Conservation (phyloP, 1,140 invertebrate genomes). For the Phymastichus coffea region DNA sequence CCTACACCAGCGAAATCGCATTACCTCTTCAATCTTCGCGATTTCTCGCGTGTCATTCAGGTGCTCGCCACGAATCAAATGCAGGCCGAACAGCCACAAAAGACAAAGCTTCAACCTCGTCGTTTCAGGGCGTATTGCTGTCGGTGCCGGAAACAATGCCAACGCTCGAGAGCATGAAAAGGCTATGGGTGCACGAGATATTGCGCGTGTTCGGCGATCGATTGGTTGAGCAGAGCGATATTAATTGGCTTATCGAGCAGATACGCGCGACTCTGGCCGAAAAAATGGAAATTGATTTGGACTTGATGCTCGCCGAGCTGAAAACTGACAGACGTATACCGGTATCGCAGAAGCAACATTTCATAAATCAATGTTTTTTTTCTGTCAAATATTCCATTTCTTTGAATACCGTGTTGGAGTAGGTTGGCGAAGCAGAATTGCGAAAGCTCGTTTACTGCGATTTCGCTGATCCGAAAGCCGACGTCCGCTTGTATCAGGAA, state of each 20-base stretch:
- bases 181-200: conserved; percentile 93
- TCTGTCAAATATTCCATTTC: too few species aligned
- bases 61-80: conserved; percentile 39
- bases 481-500: conserved; percentile 85
- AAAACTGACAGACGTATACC: background rate
- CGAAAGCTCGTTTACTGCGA: conserved; percentile 92
- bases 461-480: conserved; percentile 91
- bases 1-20: conserved; percentile 91
- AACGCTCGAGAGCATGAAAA: conserved; percentile 83
- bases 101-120: conserved; percentile 15
- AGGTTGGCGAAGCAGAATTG: conserved; percentile 78
- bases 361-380: conserved; percentile 28
- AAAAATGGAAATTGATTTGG: conserved; percentile 56
- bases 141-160: conserved; percentile 91
- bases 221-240: conserved; percentile 78
- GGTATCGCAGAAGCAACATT: conserved; percentile 16
- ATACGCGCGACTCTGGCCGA: conserved; percentile 63
- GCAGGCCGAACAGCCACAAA: background rate
- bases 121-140: conserved; percentile 78
- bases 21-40: conserved; percentile 92
- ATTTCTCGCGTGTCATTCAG: conserved; percentile 91
- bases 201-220: conserved; percentile 93
- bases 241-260: conserved; percentile 77
- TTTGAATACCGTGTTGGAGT: too few species aligned
- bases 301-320: conserved; percentile 52